Percentiles rank a stretch among this genome's conserved stretches.
These are phyloP conservation scores for Macropus fuliginosus DNA, from an alignment of 2,797 vertebrate genomes.

Conservation along the genomic window DNA sequence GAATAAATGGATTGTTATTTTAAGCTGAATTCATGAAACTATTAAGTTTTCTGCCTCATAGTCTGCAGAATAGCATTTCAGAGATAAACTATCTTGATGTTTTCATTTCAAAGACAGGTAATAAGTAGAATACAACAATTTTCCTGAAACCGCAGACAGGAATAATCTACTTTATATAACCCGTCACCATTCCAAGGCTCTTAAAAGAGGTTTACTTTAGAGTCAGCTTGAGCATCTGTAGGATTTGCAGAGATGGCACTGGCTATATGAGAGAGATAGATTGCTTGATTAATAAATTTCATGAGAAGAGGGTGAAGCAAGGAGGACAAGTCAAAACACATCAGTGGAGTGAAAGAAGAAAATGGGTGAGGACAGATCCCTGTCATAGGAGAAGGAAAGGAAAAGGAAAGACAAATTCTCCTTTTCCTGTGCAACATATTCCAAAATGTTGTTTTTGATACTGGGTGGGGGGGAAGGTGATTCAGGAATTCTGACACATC, in stretches of 20 bases:
- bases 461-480: not conserved
- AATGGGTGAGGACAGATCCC: conserved; percentile 69
- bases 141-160: conserved; percentile 81
- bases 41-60: conserved; percentile 82
- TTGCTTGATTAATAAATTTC: conserved; percentile 82
- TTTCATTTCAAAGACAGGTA: conserved; percentile 87
- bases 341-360: conserved; percentile 70
- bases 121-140: conserved; percentile 85
- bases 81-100: conserved; percentile 86
- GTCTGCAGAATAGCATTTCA: conserved; percentile 82
- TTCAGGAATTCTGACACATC: conserved; percentile 61
- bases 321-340: conserved; percentile 65
- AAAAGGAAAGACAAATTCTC: conserved; percentile 1
- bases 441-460: conserved; percentile 10
- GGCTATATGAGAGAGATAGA: conserved; percentile 77
- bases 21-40: conserved; percentile 85
- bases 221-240: conserved; percentile 75
- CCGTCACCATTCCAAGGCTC: conserved; percentile 79
- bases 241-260: conserved; percentile 76
- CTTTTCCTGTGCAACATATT: not conserved
- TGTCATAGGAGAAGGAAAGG: conserved; percentile 39
- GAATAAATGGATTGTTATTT: conserved; percentile 84
- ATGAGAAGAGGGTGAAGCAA: conserved; percentile 61
- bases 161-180: conserved; percentile 82
- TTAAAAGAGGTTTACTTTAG: conserved; percentile 83